phyloP scores from a whole-genome alignment of 2,888 invertebrate genomes.

The Lamellibrachia columna region DNA sequence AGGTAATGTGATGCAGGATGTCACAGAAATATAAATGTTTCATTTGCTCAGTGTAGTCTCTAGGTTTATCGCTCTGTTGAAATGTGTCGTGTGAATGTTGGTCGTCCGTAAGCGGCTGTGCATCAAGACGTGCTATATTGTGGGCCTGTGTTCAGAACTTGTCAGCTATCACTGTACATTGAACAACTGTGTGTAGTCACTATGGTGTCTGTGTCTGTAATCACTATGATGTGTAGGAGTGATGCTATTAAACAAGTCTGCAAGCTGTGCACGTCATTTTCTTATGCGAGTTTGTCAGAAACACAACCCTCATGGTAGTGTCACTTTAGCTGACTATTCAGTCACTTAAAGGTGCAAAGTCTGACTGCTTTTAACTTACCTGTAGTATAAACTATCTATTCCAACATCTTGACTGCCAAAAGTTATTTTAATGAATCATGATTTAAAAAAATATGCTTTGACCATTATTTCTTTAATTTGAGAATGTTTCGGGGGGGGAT shows the following conservation, averaged over 20 bases:
- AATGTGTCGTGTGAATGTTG: slow-evolving; percentile 4
- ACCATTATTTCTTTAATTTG: too few species aligned
- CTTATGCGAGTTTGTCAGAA: neutral
- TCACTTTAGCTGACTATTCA: neutral
- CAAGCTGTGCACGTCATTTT: neutral
- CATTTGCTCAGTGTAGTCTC: neutral
- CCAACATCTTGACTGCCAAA: too few species aligned
- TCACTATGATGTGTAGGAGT: slow-evolving; percentile 11
- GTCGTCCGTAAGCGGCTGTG: neutral
- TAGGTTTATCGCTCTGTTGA: neutral
- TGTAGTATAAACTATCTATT: too few species aligned
- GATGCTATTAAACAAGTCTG: slow-evolving; percentile 16
- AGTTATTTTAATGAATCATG: too few species aligned
- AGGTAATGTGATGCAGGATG: neutral
- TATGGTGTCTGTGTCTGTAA: neutral
- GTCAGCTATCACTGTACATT: slow-evolving; percentile 11
- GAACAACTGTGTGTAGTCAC: slow-evolving; percentile 7
- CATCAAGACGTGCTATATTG: slow-evolving; percentile 3
- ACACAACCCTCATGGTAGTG: neutral
- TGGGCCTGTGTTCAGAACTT: neutral
- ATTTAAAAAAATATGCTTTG: too few species aligned
- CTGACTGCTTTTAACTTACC: neutral
- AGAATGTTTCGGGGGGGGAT: too few species aligned
- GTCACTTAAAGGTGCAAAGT: neutral
- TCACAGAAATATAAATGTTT: neutral